A percentile compares a stretch with the other conserved stretches of the same genome.
Evolutionary conservation across 2,888 invertebrate genomes (phyloP).

Genomic region (Carabus problematicus): DNA sequence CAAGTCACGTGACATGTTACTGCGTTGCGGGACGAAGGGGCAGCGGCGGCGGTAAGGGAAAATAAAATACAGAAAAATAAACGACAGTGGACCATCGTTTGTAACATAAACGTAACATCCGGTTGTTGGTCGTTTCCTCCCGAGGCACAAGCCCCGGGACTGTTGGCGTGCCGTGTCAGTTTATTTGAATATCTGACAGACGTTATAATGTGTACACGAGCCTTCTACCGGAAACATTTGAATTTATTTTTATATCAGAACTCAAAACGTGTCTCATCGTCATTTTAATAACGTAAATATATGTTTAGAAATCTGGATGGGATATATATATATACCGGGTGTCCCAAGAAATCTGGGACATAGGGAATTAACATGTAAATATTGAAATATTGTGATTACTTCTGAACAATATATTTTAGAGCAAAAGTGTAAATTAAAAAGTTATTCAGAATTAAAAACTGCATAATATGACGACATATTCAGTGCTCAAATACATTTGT

Average conservation of each 20-base stretch:
- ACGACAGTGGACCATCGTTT: slow-evolving; percentile 19
- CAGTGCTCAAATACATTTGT: no score
- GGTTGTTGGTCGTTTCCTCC: slow-evolving; percentile 26
- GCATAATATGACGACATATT: no score
- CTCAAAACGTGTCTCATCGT: neutral
- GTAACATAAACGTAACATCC: slow-evolving; percentile 41
- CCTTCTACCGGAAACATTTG: slow-evolving; percentile 32
- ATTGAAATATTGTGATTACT: no score
- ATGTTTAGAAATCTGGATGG: no score
- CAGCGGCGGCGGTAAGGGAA: no score
- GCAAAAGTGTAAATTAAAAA: no score
- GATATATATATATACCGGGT: no score
- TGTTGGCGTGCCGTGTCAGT: slow-evolving; percentile 17
- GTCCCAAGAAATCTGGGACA: no score
- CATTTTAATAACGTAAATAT: no score
- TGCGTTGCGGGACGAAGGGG: slow-evolving; percentile 21
- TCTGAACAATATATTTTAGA: no score
- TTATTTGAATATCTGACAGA: slow-evolving; percentile 38
- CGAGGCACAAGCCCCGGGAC: neutral
- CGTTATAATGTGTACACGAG: slow-evolving; percentile 4
- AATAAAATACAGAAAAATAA: slow-evolving; percentile 20
- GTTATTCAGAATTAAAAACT: no score
- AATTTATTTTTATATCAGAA: slow-evolving; percentile 36
- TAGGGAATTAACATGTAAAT: no score
- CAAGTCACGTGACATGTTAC: slow-evolving; percentile 28